Evolutionary conservation across 2,888 invertebrate genomes (phyloP), one percentile per base, ranked within the genome.

Genomic region (Watsonalla cultraria): DNA sequence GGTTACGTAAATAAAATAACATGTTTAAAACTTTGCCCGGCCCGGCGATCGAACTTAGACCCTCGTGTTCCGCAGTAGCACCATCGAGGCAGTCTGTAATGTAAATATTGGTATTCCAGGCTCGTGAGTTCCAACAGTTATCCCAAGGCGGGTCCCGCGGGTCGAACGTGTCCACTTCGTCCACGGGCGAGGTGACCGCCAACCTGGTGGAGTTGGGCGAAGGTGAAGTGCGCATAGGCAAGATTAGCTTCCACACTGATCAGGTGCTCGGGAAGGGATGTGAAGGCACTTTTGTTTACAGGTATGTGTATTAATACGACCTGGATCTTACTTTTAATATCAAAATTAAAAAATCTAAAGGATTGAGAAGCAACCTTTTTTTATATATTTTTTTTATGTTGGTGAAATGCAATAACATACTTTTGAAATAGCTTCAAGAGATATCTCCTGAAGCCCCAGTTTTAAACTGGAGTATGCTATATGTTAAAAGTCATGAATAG

Each of bases 261-360:
- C 93, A 96, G 62, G 93, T 98, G 33, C 87, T 99, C 6, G 99
- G 99, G 0, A 98, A 98, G 83, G 99, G 99, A 0, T 99, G 99
- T 78, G 98, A 99, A 75, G 99, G 99, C 45, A 99, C 99, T 0
- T 97, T 98, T 87, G 99, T 99, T 35, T 99, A 97, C 83, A 96
- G 93, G 95, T 96, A 80, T 82, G 76, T 66, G n/a, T n/a, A n/a
- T n/a, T n/a, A n/a, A n/a, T n/a, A n/a, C n/a, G n/a, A n/a, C n/a
- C n/a, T n/a, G n/a, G n/a, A n/a, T n/a, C n/a, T n/a, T n/a, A n/a
- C n/a, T n/a, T n/a, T n/a, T 46, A 37, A 14, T n/a, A 8, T 42
- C 33, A 48, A 11, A 42, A 24, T n/a, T n/a, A 24, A 24, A 24
- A 24, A 24, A 24, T 2, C 24, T 1, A 24, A 24, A 1, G 4